These are phyloP conservation scores for Macrotis lagotis DNA, from an alignment of 2,113 vertebrate species.

Conservation along the genomic window DNA sequence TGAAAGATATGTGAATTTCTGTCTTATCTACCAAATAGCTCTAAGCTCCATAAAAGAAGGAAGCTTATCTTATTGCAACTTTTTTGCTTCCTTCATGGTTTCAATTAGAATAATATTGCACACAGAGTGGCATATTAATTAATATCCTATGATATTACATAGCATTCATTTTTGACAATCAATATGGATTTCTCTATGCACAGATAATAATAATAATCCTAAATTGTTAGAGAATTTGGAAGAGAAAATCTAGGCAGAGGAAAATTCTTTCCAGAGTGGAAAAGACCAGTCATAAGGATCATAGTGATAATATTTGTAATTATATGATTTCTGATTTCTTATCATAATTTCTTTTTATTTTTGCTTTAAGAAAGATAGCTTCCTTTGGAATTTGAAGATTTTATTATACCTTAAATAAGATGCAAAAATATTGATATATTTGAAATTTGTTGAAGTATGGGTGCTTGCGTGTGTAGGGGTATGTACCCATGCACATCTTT, in stretches of 20 bases:
- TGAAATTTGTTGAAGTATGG: too few species aligned
- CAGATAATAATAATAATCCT: not conserved
- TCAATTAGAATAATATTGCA: not conserved
- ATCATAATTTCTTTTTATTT: not conserved
- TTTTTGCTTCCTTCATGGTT: not conserved
- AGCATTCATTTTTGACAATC: not conserved
- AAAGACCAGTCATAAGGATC: not conserved
- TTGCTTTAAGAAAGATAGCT: not conserved
- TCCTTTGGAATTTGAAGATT: not conserved
- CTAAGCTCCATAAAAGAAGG: not conserved
- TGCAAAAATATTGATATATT: too few species aligned
- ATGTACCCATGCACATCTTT: too few species aligned
- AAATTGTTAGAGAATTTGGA: not conserved
- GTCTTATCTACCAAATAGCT: too few species aligned
- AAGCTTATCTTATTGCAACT: not conserved
- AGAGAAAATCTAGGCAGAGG: not conserved
- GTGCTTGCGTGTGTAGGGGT: too few species aligned
- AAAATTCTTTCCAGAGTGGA: not conserved
- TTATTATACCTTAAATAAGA: too few species aligned
- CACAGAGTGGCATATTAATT: not conserved
- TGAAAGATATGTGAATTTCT: not conserved
- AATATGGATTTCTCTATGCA: not conserved
- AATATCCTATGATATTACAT: not conserved
- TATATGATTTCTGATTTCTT: not conserved
- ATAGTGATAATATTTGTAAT: not conserved